Percentiles rank a stretch among this genome's conserved stretches.
Evolutionary conservation across 1,140 invertebrate genomes (phyloP).

Genomic region (Anoplolepis gracilipes): DNA sequence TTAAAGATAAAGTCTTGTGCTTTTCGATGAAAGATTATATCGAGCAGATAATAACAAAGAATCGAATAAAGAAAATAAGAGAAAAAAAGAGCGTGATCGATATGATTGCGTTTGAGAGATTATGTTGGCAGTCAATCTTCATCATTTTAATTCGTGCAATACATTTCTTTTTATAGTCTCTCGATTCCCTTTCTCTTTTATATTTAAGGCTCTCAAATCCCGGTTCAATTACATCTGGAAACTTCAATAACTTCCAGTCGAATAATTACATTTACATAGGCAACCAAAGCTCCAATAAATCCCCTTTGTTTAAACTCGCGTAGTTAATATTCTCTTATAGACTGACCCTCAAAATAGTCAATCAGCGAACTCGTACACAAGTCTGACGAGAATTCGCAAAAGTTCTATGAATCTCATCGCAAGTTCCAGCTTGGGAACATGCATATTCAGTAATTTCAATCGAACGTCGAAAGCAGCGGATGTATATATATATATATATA

Average conservation of each 20-base stretch:
- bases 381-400: not conserved
- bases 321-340: not conserved
- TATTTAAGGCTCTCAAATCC: conserved; percentile 5
- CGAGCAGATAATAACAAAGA: not conserved
- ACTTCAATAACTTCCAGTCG: not conserved
- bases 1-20: not conserved
- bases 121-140: not conserved
- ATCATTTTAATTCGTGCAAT: not conserved
- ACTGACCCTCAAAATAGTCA: not conserved
- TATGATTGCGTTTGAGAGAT: not conserved
- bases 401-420: conserved; percentile 10
- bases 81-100: not conserved
- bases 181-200: not conserved
- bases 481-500: too few species aligned
- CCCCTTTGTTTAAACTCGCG: not conserved
- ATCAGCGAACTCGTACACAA: not conserved
- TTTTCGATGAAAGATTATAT: too few species aligned
- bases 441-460: conserved; percentile 27
- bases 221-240: conserved; percentile 39
- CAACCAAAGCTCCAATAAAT: not conserved
- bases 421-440: not conserved
- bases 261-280: conserved; percentile 32
- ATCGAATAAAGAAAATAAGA: not conserved
- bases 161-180: not conserved
- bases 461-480: not conserved